Conservation (phyloP, 2,797 vertebrate species). For the Coendou prehensilis region DNA sequence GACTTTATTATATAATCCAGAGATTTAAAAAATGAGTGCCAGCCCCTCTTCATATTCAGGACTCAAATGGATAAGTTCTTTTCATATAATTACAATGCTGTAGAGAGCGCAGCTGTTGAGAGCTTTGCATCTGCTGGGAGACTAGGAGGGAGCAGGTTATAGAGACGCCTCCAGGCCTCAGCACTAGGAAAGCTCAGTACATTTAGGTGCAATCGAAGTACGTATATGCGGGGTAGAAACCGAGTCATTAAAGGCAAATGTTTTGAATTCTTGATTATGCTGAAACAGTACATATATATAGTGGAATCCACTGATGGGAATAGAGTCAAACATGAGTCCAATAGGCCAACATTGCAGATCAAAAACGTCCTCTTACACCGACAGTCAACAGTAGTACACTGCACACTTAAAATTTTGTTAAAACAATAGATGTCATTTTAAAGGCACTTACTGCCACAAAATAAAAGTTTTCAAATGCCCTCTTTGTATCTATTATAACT, state of each 20-base stretch:
- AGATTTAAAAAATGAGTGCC: constrained; percentile 30
- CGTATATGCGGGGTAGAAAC: not conserved
- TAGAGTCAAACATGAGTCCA: not conserved
- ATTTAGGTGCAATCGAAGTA: not conserved
- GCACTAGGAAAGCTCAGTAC: not conserved
- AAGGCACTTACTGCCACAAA: not conserved
- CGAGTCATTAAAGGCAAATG: not conserved
- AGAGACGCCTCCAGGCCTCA: not conserved
- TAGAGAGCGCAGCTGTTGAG: not conserved
- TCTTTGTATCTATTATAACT: not conserved
- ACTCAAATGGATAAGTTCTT: constrained; percentile 62
- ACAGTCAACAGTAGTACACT: not conserved
- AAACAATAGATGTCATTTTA: not conserved
- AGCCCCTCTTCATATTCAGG: not conserved
- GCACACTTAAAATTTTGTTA: not conserved
- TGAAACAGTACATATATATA: not conserved
- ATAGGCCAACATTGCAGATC: not conserved
- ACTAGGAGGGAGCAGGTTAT: rapidly evolving
- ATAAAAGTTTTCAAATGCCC: not conserved
- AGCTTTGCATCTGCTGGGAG: not conserved
- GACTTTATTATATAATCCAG: constrained; percentile 56
- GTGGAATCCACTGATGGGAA: not conserved
- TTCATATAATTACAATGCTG: constrained; percentile 20
- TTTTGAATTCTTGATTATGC: not conserved
- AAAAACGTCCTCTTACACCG: not conserved